These are phyloP conservation scores for Phymanthus crucifer DNA, from an alignment of 92 coral and sea anemone genomes.

Conservation along the genomic window DNA sequence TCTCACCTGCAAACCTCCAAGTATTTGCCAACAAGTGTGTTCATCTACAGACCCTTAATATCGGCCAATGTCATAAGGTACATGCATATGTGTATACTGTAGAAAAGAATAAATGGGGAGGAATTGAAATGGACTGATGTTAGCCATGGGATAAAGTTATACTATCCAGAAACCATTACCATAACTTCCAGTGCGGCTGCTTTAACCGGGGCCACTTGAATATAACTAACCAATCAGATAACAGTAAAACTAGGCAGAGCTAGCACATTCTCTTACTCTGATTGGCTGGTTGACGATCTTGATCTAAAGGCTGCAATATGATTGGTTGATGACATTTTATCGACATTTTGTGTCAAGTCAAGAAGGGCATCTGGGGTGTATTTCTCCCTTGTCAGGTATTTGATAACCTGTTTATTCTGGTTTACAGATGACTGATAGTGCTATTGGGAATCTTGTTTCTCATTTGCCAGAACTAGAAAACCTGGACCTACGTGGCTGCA, in stretches of 20 bases:
- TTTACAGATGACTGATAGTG: conserved; percentile 84
- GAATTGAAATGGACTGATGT: not conserved
- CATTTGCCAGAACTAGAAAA: conserved; percentile 83
- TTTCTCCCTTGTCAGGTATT: not conserved
- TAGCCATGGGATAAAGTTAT: no score
- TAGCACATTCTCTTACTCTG: no score
- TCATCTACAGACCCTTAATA: conserved; percentile 83
- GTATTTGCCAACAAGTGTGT: conserved; percentile 77
- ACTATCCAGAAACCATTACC: no score
- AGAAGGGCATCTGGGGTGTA: no score
- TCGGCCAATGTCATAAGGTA: conserved; percentile 99
- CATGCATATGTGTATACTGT: not conserved
- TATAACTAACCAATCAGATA: no score
- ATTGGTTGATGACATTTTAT: no score
- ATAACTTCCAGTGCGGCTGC: no score
- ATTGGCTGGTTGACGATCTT: no score
- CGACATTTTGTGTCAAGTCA: no score
- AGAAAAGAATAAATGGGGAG: not conserved
- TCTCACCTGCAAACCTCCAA: conserved; percentile 76
- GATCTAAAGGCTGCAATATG: no score
- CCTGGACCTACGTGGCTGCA: conserved; percentile 96
- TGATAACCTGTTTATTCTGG: not conserved
- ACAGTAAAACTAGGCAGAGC: no score
- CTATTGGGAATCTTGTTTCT: conserved; percentile 89
- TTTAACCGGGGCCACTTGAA: no score